Evolutionary conservation across 37 sponge, comb jelly and placozoan genomes (phyloP), one percentile per base, ranked within the genome.

Genomic region (Chondrilla cf. caribensis): DNA sequence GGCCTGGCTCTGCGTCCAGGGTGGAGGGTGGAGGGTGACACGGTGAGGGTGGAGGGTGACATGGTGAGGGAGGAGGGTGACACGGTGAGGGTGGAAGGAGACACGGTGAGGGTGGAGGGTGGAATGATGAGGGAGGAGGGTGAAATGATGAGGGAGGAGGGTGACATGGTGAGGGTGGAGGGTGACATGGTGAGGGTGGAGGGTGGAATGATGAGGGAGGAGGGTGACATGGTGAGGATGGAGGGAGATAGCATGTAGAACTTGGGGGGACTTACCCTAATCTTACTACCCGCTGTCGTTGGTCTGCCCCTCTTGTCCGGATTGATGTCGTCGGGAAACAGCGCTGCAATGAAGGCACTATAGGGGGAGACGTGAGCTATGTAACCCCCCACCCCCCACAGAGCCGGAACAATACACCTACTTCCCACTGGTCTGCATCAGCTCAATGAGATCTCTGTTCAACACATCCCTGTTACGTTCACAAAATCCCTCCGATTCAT

Each of bases 391-490:
- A n/a, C n/a, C 14, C 14, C 25, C 41, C 15, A 35, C 15, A 35
- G 15, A 38, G 43, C 41, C 25, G 37, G 18, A 73, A n/a, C n/a
- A n/a, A n/a, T 68, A 3, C 19, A 33, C 84, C 68, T 33, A 90
- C 91, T 78, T 70, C 85, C 68, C 28, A 81, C 95, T 92, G 51
- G 87, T 54, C 84, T 97, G 93, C 95, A 97, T 92, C 76, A 97
- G 83, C 79, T 92, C 98, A 25, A 97, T 92, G 36, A 95, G 84
- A 78, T 97, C 98, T 39, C 84, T 94, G 82, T 89, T 91, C 58
- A 97, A 83, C 0, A 97, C 95, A 83, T 97, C 98, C 58, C 95
- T 90, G 85, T 97, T 97, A 77, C 90, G 85, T 44, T 97, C 98
- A 92, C 93, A 92, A 86, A 97, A 97, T 0, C 93, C 93, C 17